Conservation (phyloP, 2,888 invertebrate species). For the Trichopoda pennipes region DNA sequence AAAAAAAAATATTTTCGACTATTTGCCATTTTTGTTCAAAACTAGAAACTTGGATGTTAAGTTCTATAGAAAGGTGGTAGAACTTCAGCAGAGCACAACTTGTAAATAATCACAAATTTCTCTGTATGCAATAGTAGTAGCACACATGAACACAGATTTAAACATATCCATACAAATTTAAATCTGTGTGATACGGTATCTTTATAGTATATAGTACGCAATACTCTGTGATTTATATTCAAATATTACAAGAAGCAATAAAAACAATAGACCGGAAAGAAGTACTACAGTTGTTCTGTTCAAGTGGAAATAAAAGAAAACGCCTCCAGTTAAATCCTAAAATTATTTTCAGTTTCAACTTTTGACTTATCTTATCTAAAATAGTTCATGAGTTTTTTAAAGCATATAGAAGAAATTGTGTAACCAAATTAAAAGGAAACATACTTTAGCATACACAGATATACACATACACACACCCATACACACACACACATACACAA, state of each 20-base stretch:
- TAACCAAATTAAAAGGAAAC: constrained; percentile 29
- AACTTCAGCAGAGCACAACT: constrained; percentile 14
- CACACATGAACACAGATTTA: constrained; percentile 23
- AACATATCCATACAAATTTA: not conserved
- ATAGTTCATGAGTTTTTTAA: constrained; percentile 17
- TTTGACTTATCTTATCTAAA: constrained; percentile 4
- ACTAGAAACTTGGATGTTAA: not conserved
- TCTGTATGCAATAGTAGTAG: constrained; percentile 43
- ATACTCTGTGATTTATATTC: constrained; percentile 54
- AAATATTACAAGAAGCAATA: constrained; percentile 48
- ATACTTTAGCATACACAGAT: not conserved
- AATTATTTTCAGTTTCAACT: constrained; percentile 29
- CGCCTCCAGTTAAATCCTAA: constrained; percentile 51
- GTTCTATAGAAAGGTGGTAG: constrained; percentile 11
- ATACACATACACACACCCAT: not conserved
- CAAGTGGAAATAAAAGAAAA: constrained; percentile 43
- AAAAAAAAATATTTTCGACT: not conserved
- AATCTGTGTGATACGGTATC: constrained; percentile 19
- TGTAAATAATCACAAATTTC: constrained; percentile 31
- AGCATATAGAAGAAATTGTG: constrained; percentile 22
- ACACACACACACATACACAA: not conserved
- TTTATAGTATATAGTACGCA: constrained; percentile 53
- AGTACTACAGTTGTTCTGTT: constrained; percentile 33
- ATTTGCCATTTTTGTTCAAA: not conserved
- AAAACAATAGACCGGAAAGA: constrained; percentile 50